A percentile compares a stretch with the other conserved stretches of the same genome.
These are phyloP conservation scores for Gadus macrocephalus DNA, from an alignment of 2,113 vertebrate species.

Conservation along the genomic window DNA sequence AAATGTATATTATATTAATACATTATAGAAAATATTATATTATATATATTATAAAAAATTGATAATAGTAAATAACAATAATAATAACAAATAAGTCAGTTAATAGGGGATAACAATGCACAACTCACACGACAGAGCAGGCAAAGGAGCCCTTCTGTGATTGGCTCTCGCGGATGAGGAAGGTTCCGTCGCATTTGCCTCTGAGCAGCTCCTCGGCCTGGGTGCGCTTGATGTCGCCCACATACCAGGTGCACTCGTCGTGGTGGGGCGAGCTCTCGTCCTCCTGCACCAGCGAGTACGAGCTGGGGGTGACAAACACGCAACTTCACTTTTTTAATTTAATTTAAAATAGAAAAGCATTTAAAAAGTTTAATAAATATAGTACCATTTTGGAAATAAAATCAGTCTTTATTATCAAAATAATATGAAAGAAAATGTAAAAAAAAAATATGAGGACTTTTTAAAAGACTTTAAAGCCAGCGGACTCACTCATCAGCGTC, in stretches of 20 bases:
- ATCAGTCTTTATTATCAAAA: too few species aligned
- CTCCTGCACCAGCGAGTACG: conserved; percentile 91
- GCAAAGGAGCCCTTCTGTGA: conserved; percentile 92
- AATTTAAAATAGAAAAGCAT: too few species aligned
- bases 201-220: conserved; percentile 90
- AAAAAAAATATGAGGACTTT: too few species aligned
- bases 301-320: conserved; percentile 30
- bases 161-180: conserved; percentile 96
- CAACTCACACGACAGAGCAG: conserved; percentile 94
- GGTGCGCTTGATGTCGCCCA: conserved; percentile 91
- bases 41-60: too few species aligned
- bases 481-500: conserved; percentile 95
- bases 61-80: too few species aligned
- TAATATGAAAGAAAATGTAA: too few species aligned
- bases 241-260: conserved; percentile 92
- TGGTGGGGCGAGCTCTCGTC: conserved; percentile 88
- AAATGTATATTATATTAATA: not conserved
- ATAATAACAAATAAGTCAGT: not conserved
- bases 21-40: too few species aligned
- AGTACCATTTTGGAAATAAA: too few species aligned
- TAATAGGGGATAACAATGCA: too few species aligned
- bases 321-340: not conserved
- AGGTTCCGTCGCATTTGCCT: conserved; percentile 91
- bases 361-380: too few species aligned
- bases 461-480: not conserved